These are phyloP conservation scores for Seira ritae DNA, from an alignment of 2,888 invertebrate genomes.

Conservation along the genomic window DNA sequence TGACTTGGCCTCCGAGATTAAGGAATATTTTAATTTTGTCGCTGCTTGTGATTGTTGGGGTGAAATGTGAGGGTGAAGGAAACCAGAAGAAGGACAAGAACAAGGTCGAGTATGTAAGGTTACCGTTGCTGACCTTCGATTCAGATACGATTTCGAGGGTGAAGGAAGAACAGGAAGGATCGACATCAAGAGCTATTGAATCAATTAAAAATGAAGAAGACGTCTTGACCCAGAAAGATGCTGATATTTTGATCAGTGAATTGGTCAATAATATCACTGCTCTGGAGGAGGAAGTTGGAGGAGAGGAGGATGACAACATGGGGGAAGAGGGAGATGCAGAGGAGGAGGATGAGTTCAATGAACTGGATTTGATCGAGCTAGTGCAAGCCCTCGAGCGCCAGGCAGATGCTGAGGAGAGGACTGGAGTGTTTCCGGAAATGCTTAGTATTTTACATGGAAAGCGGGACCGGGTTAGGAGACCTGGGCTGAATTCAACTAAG, in stretches of 20 bases:
- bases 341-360: slow-evolving; percentile 35
- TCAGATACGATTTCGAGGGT: neutral
- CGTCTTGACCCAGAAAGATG: slow-evolving; percentile 9
- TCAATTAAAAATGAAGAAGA: slow-evolving; percentile 6
- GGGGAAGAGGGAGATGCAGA: neutral
- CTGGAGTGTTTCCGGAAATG: slow-evolving; percentile 49
- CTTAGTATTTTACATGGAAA: slow-evolving; percentile 52
- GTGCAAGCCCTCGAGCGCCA: slow-evolving; percentile 63
- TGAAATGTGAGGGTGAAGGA: neutral
- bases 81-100: too few relatives aligned
- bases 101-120: slow-evolving; percentile 30
- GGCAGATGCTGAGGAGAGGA: slow-evolving; percentile 60
- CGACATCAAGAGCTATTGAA: neutral
- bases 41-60: neutral
- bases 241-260: neutral
- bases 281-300: neutral
- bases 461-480: neutral
- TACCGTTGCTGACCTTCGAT: slow-evolving; percentile 25
- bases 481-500: neutral
- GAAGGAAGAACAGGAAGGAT: neutral
- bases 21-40: neutral
- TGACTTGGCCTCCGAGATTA: neutral
- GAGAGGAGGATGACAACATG: slow-evolving; percentile 11
- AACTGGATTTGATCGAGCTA: slow-evolving; percentile 58
- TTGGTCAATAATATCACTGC: neutral